These are phyloP conservation scores for Protula sp. DNA, from an alignment of 2,888 invertebrate genomes.

Conservation along the genomic window DNA sequence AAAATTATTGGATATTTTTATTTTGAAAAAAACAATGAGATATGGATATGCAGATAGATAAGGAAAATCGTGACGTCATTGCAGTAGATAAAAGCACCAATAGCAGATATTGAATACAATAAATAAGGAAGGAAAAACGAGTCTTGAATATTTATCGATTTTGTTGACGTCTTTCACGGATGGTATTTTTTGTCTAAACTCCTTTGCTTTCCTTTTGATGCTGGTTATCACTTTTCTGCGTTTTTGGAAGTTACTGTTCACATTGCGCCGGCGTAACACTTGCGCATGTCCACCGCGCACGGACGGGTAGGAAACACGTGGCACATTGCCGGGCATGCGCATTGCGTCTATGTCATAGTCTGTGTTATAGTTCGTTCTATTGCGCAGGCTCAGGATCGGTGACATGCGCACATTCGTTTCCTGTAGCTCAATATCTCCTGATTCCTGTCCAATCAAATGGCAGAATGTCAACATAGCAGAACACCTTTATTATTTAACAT, in stretches of 20 bases:
- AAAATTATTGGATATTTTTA: no score
- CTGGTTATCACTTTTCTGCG: constrained; percentile 32
- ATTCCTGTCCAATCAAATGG: no score
- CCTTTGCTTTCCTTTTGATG: constrained; percentile 40
- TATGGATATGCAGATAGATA: no score
- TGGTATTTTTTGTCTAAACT: constrained; percentile 41
- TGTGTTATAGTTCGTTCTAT: constrained; percentile 40
- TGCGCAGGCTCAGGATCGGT: constrained; percentile 72
- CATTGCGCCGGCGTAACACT: constrained; percentile 11
- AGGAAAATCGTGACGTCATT: constrained; percentile 5
- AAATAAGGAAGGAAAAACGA: constrained; percentile 93
- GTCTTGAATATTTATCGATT: constrained; percentile 93
- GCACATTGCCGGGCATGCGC: constrained; percentile 36
- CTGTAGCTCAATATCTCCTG: constrained; percentile 5
- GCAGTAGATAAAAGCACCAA: constrained; percentile 69
- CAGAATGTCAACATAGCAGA: no score
- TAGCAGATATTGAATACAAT: constrained; percentile 91
- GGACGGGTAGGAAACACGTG: constrained; percentile 28
- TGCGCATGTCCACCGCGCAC: constrained; percentile 22
- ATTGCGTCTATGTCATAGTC: constrained; percentile 23
- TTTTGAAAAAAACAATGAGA: no score
- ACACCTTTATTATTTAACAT: no score
- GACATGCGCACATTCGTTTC: constrained; percentile 69
- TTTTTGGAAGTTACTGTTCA: constrained; percentile 20
- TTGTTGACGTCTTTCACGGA: constrained; percentile 87